phyloP scores from a whole-genome alignment of 2,797 vertebrate genomes.

The Onychomys torridus region DNA sequence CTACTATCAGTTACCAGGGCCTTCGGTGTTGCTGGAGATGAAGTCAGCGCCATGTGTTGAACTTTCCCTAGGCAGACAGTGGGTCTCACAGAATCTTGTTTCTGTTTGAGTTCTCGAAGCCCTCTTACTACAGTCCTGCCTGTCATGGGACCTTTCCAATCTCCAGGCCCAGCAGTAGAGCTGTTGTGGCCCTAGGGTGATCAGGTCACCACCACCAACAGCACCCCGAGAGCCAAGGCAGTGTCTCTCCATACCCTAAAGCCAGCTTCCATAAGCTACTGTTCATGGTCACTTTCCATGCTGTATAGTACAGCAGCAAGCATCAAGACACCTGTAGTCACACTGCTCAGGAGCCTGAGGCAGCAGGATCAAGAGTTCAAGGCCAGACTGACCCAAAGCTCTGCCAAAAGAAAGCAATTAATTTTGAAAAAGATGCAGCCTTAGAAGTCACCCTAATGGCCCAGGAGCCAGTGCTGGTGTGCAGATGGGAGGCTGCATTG shows the following conservation, averaged over 20 bases:
- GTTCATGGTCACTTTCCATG: background rate
- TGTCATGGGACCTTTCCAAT: background rate
- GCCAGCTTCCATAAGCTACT: background rate
- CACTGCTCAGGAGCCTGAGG: background rate
- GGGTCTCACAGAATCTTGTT: background rate
- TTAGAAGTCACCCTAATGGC: background rate
- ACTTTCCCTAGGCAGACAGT: background rate
- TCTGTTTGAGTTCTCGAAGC: background rate
- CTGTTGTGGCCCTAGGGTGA: background rate
- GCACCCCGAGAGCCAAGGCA: background rate
- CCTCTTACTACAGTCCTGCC: background rate
- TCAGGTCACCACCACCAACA: background rate
- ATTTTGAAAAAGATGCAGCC: background rate
- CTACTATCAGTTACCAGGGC: background rate
- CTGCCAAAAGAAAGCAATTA: background rate
- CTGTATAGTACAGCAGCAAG: fast-evolving
- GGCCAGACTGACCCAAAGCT: background rate
- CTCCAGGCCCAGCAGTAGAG: background rate
- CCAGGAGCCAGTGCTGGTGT: background rate
- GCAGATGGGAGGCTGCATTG: background rate
- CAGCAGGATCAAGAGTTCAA: background rate
- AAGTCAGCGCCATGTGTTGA: background rate
- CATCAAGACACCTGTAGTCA: background rate
- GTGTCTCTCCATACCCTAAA: background rate
- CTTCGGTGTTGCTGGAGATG: background rate